Conservation (phyloP, 2,797 vertebrate species). For the Diceros bicornis region DNA sequence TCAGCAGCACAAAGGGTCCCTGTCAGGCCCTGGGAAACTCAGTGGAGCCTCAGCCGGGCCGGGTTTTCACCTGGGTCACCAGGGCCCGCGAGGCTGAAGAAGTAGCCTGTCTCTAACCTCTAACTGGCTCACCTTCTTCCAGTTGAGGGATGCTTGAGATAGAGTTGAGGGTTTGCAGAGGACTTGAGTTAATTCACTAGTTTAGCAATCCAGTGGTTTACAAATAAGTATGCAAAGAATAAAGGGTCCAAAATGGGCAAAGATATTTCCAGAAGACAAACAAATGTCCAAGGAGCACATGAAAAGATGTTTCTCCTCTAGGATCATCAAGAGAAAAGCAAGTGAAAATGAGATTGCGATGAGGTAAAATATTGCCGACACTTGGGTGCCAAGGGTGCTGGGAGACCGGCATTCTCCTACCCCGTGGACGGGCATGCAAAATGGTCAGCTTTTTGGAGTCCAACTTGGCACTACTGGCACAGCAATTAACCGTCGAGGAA, state of each 20-base stretch:
- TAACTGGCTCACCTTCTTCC: neutral
- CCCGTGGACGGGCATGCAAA: rapidly evolving
- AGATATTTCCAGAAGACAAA: neutral
- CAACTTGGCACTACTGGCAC: neutral
- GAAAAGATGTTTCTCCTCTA: too few species aligned
- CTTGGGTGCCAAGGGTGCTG: rapidly evolving
- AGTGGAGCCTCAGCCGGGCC: rapidly evolving
- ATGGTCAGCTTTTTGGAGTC: neutral
- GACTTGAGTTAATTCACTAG: neutral
- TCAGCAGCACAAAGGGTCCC: neutral
- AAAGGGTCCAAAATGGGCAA: neutral
- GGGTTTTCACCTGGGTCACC: neutral
- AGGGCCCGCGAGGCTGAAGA: neutral
- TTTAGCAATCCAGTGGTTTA: neutral
- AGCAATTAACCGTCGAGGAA: neutral
- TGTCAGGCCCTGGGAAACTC: neutral
- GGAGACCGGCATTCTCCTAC: too few species aligned
- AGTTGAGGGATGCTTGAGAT: neutral
- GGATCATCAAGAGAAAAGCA: neutral
- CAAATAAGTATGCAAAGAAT: neutral
- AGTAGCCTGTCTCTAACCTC: rapidly evolving
- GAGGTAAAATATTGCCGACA: rapidly evolving
- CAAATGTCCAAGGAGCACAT: neutral
- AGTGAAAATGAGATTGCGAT: rapidly evolving
- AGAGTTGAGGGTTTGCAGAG: neutral